Percentiles rank a stretch among this genome's conserved stretches.
Conservation (phyloP, 2,797 vertebrate species). For the Babyrousa celebensis region DNA sequence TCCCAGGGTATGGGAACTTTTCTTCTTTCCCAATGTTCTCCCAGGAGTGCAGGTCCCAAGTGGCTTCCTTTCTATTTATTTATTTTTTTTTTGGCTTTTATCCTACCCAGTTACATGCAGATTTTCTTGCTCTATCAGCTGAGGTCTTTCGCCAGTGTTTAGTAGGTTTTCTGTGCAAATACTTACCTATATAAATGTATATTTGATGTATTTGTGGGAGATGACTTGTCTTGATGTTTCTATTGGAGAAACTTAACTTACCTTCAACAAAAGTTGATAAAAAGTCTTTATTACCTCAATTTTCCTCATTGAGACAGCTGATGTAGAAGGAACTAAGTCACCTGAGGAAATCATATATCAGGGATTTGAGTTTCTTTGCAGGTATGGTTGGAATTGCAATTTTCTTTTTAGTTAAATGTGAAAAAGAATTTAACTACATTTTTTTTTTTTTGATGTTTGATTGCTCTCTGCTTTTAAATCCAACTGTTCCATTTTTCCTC, state of each 20-base stretch:
- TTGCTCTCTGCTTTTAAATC: background rate
- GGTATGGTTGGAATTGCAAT: background rate
- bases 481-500: background rate
- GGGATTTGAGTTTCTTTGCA: background rate
- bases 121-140: too few relatives aligned
- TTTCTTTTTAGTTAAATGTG: background rate
- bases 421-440: background rate
- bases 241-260: background rate
- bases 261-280: background rate
- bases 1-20: too few relatives aligned
- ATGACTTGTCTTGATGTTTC: background rate
- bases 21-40: too few relatives aligned
- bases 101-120: too few relatives aligned
- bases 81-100: too few relatives aligned
- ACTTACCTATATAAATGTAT: too few relatives aligned
- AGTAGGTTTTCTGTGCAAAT: too few relatives aligned
- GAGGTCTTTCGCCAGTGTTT: too few relatives aligned
- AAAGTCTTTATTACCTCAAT: background rate
- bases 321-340: background rate
- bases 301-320: background rate
- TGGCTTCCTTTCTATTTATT: too few relatives aligned
- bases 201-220: too few relatives aligned
- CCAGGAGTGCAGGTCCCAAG: too few relatives aligned
- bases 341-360: background rate
- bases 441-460: background rate